Percentiles rank a stretch among this genome's conserved stretches.
Conservation (phyloP, 1,140 invertebrate genomes). For the Drosophila asahinai region DNA sequence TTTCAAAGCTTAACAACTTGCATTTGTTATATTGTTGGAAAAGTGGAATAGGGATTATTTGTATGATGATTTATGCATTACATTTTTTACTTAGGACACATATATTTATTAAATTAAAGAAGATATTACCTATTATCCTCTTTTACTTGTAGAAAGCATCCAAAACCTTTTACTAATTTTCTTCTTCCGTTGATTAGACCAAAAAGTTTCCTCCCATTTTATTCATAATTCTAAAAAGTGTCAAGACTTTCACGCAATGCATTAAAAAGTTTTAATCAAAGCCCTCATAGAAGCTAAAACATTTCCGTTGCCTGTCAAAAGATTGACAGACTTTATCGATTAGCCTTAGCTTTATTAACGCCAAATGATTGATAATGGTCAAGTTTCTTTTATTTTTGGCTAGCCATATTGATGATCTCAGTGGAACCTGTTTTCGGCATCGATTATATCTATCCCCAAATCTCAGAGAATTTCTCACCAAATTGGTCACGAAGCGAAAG, state of each 20-base stretch:
- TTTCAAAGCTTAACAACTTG: neutral
- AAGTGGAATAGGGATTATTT: neutral
- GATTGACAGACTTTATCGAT: slow-evolving; percentile 10
- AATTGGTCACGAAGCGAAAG: slow-evolving; percentile 13
- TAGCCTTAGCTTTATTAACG: slow-evolving; percentile 7
- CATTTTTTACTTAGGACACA: neutral
- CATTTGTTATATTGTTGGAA: neutral
- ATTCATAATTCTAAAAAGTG: neutral
- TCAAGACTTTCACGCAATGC: neutral
- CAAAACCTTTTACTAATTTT: neutral
- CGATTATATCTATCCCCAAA: slow-evolving; percentile 11
- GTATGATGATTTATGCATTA: neutral
- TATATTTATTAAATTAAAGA: too few relatives aligned
- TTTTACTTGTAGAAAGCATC: neutral
- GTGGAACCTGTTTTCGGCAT: slow-evolving; percentile 22
- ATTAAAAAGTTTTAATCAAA: slow-evolving; percentile 23
- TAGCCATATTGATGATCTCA: slow-evolving; percentile 27
- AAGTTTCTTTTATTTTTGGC: neutral
- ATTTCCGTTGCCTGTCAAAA: slow-evolving; percentile 8
- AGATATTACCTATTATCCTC: too few relatives aligned
- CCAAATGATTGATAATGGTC: slow-evolving; percentile 25
- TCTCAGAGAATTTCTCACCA: slow-evolving; percentile 9
- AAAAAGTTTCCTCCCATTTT: neutral
- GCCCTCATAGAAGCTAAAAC: neutral
- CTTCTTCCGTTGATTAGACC: too few relatives aligned